Evolutionary conservation across 2,797 vertebrate genomes (phyloP), one percentile per base, ranked within the genome.

Genomic region (Molossus molossus): DNA sequence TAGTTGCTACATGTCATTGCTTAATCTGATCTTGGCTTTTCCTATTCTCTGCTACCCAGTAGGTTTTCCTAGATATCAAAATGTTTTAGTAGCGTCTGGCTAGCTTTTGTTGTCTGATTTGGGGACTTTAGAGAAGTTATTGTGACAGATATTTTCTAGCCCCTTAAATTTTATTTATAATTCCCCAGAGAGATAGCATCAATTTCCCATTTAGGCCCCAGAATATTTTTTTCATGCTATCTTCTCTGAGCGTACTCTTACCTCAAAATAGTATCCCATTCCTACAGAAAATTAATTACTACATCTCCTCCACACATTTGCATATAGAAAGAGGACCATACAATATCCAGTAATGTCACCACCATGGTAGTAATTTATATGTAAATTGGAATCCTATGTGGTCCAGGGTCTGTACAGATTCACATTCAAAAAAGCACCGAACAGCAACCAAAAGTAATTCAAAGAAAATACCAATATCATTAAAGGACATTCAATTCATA

Each of bases 21-120:
- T 62, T 82, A 57, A 87, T 94, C 60, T 87, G 86, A 84, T 23
- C 70, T 48, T 69, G 21, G 20, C 3, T 81, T 72, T 84, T 15
- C 7, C 11, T 77, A 17, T 55, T 88, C 15, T 67, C 5, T 45
- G 18, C 0, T 81, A 84, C 6, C 1, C 8, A 15, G 17, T 53
- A 5, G 62, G 33, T 88, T 93, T 81, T 72, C 48, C 76, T 45
- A 45, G 40, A n/a, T 65, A 15, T 65, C 27, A 65, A 67, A 86
- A 75, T 75, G 18, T 67, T 37, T 72, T 20, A 77, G 67, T 10
- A 21, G 5, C 20, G 81, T 72, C 29, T 60, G n/a, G 20, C 7
- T 77, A 67, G 10, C 33, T 80, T 92, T 87, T 57, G 9, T 83
- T 64, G 8, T 88, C 67, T 77, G 13, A 6, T 62, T 92, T 57